Conservation (phyloP, 2,113 vertebrate species). For the Tichodroma muraria region DNA sequence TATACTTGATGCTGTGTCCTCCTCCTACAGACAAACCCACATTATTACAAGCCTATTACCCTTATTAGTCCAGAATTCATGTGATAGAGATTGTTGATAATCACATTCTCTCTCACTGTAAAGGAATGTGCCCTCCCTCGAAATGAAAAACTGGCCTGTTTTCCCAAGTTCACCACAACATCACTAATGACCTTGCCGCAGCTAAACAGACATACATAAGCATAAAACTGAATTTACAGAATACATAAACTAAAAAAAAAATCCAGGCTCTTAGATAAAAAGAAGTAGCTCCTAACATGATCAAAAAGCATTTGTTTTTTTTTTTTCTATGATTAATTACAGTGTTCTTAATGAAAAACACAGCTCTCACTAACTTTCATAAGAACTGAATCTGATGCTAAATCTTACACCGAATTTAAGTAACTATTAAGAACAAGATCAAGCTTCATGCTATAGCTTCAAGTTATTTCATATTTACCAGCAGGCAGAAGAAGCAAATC, state of each 20-base stretch:
- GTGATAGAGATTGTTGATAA: background rate
- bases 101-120: background rate
- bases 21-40: background rate
- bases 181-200: background rate
- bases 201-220: background rate
- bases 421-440: constrained; percentile 9
- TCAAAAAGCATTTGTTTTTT: background rate
- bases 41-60: background rate
- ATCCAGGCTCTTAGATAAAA: background rate
- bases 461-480: constrained; percentile 21
- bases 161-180: background rate
- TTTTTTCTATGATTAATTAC: background rate
- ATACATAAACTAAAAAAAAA: background rate
- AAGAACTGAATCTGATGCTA: background rate
- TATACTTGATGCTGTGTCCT: background rate
- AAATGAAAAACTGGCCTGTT: background rate
- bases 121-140: background rate
- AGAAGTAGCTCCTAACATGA: background rate
- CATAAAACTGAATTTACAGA: background rate
- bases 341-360: background rate
- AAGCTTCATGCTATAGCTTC: constrained; percentile 20
- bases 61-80: background rate
- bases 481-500: constrained; percentile 16
- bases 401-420: background rate
- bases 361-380: background rate